Conservation (phyloP, 2,113 vertebrate species). For the Eira barbara region DNA sequence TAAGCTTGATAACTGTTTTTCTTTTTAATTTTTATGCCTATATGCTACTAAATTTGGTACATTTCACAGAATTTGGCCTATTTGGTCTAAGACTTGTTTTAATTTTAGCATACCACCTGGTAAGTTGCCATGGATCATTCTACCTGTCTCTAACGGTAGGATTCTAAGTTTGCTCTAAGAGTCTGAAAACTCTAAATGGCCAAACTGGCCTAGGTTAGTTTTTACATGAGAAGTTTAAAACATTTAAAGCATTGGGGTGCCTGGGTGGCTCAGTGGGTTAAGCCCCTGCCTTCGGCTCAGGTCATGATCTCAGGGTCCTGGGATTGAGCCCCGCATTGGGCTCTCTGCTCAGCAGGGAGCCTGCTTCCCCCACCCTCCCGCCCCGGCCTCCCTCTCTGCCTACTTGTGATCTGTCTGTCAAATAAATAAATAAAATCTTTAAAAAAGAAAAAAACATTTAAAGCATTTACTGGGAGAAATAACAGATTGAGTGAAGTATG, state of each 20-base stretch:
- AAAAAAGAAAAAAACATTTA: neutral
- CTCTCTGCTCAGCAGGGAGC: too few species aligned
- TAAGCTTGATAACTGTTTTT: neutral
- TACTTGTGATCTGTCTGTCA: too few species aligned
- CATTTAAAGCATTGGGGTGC: neutral
- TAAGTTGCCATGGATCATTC: neutral
- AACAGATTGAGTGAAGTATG: neutral
- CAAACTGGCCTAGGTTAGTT: neutral
- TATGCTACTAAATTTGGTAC: neutral
- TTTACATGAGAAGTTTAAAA: conserved; percentile 17
- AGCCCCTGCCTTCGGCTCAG: too few species aligned
- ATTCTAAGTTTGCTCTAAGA: neutral
- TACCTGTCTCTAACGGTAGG: neutral
- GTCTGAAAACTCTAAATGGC: neutral
- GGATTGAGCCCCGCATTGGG: too few species aligned
- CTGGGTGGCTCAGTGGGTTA: too few species aligned
- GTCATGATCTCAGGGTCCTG: too few species aligned
- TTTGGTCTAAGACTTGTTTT: neutral
- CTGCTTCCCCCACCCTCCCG: too few species aligned
- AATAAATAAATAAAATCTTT: too few species aligned
- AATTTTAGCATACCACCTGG: conserved; percentile 6
- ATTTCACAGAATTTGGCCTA: neutral
- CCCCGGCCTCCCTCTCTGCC: too few species aligned
- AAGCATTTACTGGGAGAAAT: conserved; percentile 8
- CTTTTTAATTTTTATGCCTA: neutral